These are phyloP conservation scores for Psettodes erumei DNA, from an alignment of 2,113 vertebrate genomes.

Conservation along the genomic window DNA sequence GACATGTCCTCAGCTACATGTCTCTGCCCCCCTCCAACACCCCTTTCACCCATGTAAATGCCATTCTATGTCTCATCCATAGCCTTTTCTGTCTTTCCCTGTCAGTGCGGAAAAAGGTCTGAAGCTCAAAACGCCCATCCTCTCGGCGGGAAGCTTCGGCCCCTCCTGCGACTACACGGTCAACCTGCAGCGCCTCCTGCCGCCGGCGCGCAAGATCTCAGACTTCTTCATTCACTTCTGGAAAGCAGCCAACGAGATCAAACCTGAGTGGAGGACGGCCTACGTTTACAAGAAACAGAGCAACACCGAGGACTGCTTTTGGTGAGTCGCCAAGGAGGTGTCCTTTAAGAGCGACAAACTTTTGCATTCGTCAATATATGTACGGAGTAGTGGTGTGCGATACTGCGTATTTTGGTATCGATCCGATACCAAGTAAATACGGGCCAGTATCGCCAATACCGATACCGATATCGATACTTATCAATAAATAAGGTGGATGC, in stretches of 20 bases:
- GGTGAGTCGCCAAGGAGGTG: constrained; percentile 80
- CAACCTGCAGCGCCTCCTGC: constrained; percentile 90
- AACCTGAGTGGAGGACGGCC: constrained; percentile 84
- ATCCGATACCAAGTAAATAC: too few relatives aligned
- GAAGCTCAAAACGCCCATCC: constrained; percentile 84
- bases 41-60: too few relatives aligned
- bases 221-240: constrained; percentile 89
- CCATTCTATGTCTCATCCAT: not conserved
- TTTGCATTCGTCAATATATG: not conserved
- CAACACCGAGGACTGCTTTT: constrained; percentile 88
- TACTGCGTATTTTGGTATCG: too few relatives aligned
- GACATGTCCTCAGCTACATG: too few relatives aligned
- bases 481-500: too few relatives aligned
- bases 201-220: constrained; percentile 90
- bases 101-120: constrained; percentile 82
- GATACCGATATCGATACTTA: too few relatives aligned
- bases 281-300: constrained; percentile 88
- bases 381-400: too few relatives aligned
- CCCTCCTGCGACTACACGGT: constrained; percentile 89
- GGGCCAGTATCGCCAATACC: too few relatives aligned
- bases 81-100: not conserved
- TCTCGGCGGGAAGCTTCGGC: constrained; percentile 95
- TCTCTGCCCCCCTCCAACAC: not conserved
- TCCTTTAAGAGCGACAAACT: not conserved
- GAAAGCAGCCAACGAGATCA: constrained; percentile 68